These are phyloP conservation scores for Colossoma macropomum DNA, from an alignment of 2,113 vertebrate species.

Conservation along the genomic window DNA sequence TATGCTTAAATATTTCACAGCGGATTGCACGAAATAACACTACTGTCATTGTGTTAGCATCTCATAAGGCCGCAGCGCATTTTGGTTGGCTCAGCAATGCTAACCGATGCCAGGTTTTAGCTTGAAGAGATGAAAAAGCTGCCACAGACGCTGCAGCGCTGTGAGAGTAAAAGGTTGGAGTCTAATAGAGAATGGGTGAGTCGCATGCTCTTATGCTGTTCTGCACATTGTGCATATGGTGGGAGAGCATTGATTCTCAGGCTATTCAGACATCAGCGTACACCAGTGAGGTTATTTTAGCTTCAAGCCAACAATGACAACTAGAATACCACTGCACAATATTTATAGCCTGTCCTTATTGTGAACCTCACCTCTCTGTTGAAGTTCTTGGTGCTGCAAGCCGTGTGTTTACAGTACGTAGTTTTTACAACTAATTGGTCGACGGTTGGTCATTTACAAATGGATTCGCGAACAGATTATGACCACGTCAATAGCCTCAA, in stretches of 20 bases:
- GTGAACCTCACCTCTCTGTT: conserved; percentile 12
- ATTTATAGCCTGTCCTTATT: not conserved
- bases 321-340: conserved; percentile 13
- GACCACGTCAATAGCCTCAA: not conserved
- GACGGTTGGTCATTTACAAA: not conserved
- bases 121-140: not conserved
- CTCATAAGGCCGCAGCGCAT: not conserved
- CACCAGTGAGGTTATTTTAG: conserved; percentile 8
- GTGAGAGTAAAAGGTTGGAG: not conserved
- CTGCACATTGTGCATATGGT: conserved; percentile 27
- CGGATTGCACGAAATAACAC: conserved; percentile 7
- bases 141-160: not conserved
- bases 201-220: conserved; percentile 32
- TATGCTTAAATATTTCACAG: not conserved
- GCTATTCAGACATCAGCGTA: not conserved
- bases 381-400: not conserved
- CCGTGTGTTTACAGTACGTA: conserved; percentile 4
- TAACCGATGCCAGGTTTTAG: conserved; percentile 14
- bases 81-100: not conserved
- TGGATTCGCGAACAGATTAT: not conserved
- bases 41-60: not conserved
- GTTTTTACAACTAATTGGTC: not conserved
- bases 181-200: not conserved
- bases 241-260: conserved; percentile 4
- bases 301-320: conserved; percentile 37